phyloP scores from a whole-genome alignment of 2,888 invertebrate species.

The Gasteruption jaculator region DNA sequence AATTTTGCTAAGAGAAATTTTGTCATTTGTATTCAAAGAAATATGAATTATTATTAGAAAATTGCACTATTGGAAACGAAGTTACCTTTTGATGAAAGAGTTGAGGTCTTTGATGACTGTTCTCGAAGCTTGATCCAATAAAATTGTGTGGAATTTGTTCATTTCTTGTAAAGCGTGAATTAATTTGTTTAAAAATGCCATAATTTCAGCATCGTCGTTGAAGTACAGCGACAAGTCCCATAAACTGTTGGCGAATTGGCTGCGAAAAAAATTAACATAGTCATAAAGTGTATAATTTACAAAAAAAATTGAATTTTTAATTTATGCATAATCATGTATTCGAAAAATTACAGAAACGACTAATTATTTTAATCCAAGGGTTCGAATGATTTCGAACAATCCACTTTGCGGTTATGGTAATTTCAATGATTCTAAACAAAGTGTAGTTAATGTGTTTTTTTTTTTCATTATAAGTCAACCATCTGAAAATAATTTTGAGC shows the following conservation, averaged over 20 bases:
- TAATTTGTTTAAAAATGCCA: constrained; percentile 74
- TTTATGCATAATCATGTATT: no score
- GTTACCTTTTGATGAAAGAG: constrained; percentile 84
- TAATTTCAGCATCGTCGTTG: constrained; percentile 75
- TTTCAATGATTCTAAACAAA: no score
- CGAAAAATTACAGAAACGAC: no score
- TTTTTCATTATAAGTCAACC: no score
- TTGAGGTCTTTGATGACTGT: constrained; percentile 87
- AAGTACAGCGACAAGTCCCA: constrained; percentile 90
- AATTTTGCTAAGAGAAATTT: constrained; percentile 4
- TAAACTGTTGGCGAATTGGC: constrained; percentile 78
- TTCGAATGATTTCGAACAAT: no score
- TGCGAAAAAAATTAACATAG: constrained; percentile 48
- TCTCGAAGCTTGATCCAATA: constrained; percentile 87
- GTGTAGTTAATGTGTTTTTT: no score
- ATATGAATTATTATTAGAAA: constrained; percentile 3
- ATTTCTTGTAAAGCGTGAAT: constrained; percentile 83
- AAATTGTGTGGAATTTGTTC: constrained; percentile 87
- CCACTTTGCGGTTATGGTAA: no score
- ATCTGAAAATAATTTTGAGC: no score
- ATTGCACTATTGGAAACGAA: constrained; percentile 21
- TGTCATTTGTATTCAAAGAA: background rate
- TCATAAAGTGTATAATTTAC: constrained; percentile 12
- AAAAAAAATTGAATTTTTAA: constrained; percentile 16
- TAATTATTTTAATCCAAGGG: no score